Evolutionary conservation across 1,140 invertebrate species (phyloP), one percentile per base, ranked within the genome.

Genomic region (Orchesella cincta): DNA sequence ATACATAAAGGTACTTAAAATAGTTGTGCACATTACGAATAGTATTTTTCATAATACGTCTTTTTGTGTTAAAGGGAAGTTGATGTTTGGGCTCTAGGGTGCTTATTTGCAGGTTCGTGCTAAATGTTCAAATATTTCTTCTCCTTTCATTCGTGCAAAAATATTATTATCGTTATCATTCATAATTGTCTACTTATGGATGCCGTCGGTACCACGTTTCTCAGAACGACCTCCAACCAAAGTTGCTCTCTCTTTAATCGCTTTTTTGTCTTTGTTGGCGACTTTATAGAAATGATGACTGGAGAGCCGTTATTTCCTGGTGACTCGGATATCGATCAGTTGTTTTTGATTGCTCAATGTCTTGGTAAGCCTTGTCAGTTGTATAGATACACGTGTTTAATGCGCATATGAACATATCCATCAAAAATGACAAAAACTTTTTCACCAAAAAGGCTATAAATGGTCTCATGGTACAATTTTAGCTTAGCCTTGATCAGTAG

Each of bases 301-400:
- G 93, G 93, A 0, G 91, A 93, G 81, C 92, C 93, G 0, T 84
- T 96, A 14, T 95, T 95, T 87, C 93, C 94, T 0, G 94, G 94
- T 0, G 91, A 95, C 81, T 95, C 93, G 20, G 95, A 97, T 85
- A 92, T 97, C 29, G 95, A 97, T 85, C 94, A 97, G 84, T 86
- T 97, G 0, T 94, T 92, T 83, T 88, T 93, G 54, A 97, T 97
- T 70, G 90, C 90, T 0, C 90, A 90, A 84, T 86, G 90, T 79
- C 86, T 93, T 29, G 92, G 92, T 92, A 83, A 85, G 84, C 78
- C 67, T n/a, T 51, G 71, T 67, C 14, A n/a, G 54, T 31, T 33
- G 1, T 33, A 67, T 28, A 8, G 8, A 8, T 46, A 12, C 39
- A 46, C 20, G 20, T 20, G 39, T 12, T 46, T 8, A 46, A 20